A percentile compares a stretch with the other conserved stretches of the same genome.
These are phyloP conservation scores for Uloborus plumipes DNA, from an alignment of 2,888 invertebrate species.

Conservation along the genomic window DNA sequence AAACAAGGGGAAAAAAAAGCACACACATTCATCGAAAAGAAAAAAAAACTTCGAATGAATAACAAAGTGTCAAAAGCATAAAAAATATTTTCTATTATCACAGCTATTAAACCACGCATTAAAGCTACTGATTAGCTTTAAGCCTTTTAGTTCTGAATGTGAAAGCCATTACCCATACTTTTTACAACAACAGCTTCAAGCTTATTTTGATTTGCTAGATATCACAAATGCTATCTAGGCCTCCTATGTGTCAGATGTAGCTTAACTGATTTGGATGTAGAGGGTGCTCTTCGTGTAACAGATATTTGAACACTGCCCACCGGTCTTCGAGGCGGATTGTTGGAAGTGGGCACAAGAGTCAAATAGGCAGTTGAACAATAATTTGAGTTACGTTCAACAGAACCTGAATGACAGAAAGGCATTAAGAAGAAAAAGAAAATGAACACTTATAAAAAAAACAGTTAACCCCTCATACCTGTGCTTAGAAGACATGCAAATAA, in stretches of 20 bases:
- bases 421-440: neutral
- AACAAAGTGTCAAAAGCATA: neutral
- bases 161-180: too few relatives aligned
- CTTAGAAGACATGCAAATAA: neutral
- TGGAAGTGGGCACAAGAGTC: constrained; percentile 31
- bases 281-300: constrained; percentile 46
- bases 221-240: constrained; percentile 46
- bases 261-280: constrained; percentile 48
- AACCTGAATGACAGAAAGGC: constrained; percentile 34
- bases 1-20: neutral
- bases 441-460: neutral
- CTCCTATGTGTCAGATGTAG: constrained; percentile 48
- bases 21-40: neutral
- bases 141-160: too few relatives aligned
- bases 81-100: neutral
- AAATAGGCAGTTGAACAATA: constrained; percentile 38
- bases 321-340: constrained; percentile 40
- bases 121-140: too few relatives aligned
- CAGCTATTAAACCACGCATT: constrained; percentile 1
- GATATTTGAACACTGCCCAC: constrained; percentile 60
- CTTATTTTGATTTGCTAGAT: neutral
- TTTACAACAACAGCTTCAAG: too few relatives aligned
- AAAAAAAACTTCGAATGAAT: neutral
- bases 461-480: too few relatives aligned
- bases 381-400: constrained; percentile 39